Evolutionary conservation across 2,113 vertebrate genomes (phyloP).

Genomic region (Gopherus evgoodei): DNA sequence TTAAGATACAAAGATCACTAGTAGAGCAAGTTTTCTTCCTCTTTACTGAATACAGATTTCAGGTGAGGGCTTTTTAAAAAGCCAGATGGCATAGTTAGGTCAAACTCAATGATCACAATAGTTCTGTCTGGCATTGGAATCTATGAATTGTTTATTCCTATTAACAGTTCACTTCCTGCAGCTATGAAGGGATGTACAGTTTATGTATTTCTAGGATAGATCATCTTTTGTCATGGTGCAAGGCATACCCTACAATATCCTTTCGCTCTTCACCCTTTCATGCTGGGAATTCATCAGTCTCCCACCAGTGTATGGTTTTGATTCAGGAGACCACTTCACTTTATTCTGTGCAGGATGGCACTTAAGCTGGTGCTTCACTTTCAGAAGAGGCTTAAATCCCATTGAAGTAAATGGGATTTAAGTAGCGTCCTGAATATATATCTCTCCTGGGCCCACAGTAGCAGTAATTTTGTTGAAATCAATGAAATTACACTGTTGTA

Average conservation of each 20-base stretch:
- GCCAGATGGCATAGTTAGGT: neutral
- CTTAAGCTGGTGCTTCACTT: neutral
- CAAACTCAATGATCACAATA: neutral
- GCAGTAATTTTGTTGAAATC: neutral
- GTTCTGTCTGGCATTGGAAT: neutral
- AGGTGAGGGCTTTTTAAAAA: neutral
- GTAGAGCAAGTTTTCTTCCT: neutral
- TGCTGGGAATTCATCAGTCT: neutral
- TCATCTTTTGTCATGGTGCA: neutral
- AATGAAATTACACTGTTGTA: rapidly evolving
- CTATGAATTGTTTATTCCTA: neutral
- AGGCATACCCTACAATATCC: neutral
- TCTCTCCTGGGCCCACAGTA: neutral
- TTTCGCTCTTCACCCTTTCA: neutral
- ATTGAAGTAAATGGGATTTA: rapidly evolving
- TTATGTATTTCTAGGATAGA: neutral
- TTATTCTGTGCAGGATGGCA: neutral
- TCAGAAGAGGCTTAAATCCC: neutral
- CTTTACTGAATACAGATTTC: neutral
- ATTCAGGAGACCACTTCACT: neutral
- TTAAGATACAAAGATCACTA: neutral
- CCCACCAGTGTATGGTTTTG: neutral
- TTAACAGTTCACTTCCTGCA: neutral
- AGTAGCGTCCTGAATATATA: rapidly evolving
- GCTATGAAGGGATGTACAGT: neutral